Evolutionary conservation across 1,140 invertebrate genomes (phyloP).

Genomic region (Hylyphantes graminicola): DNA sequence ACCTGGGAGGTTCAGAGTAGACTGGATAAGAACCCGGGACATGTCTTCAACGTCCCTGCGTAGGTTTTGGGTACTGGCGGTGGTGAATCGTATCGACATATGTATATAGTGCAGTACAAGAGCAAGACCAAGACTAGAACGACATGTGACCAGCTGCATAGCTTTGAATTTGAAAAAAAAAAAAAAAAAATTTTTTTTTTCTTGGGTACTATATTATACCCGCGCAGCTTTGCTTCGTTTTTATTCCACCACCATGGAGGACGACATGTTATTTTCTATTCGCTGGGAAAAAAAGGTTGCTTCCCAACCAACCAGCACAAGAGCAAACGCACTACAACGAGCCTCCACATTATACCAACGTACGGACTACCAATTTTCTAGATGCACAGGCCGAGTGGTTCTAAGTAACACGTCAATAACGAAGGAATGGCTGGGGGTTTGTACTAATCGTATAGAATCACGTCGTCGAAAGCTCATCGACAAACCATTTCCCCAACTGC

Average conservation of each 20-base stretch:
- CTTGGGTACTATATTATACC: not conserved
- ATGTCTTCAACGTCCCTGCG: not conserved
- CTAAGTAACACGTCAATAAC: not conserved
- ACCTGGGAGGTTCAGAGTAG: not conserved
- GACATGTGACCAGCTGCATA: not conserved
- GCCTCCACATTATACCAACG: not conserved
- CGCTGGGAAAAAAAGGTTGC: not conserved
- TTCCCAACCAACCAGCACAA: too few species aligned
- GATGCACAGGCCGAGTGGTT: not conserved
- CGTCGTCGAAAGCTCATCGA: not conserved
- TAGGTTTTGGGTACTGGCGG: not conserved
- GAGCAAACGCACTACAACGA: not conserved
- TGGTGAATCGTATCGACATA: not conserved
- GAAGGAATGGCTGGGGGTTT: slow-evolving; percentile 13
- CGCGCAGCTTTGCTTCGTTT: not conserved
- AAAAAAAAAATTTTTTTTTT: not conserved
- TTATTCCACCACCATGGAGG: not conserved
- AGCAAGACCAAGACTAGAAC: too few species aligned
- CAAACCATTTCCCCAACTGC: not conserved
- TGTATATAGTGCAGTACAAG: not conserved
- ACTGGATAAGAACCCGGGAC: too few species aligned
- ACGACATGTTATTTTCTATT: not conserved
- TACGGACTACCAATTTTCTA: not conserved
- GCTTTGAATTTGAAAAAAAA: not conserved
- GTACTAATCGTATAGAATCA: not conserved